Evolutionary conservation across 1,140 invertebrate species (phyloP).

Genomic region (Bilobella aurantiaca): DNA sequence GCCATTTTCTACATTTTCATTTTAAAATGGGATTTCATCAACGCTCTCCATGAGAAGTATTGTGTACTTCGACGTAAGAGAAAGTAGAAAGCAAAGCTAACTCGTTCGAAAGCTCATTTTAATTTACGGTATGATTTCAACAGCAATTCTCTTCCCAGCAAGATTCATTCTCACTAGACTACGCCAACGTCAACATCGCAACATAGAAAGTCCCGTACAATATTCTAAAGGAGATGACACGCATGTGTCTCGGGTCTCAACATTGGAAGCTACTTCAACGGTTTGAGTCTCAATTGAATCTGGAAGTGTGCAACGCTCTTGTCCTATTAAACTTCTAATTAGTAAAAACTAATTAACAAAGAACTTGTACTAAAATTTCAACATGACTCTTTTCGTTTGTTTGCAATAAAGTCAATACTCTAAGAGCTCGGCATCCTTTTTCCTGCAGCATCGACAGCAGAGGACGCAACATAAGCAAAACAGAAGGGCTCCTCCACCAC

Average conservation of each 20-base stretch:
- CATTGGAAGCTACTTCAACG: too few relatives aligned
- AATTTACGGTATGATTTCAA: background rate
- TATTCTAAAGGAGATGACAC: too few relatives aligned
- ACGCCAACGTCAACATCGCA: too few relatives aligned
- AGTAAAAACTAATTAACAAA: too few relatives aligned
- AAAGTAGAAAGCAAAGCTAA: background rate
- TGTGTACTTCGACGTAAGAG: background rate
- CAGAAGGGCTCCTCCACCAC: slow-evolving; percentile 19
- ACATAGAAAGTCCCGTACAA: too few relatives aligned
- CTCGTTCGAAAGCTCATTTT: background rate
- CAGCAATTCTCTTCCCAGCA: background rate
- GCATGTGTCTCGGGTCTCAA: too few relatives aligned
- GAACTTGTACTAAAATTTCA: too few relatives aligned
- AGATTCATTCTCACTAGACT: background rate
- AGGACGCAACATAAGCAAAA: slow-evolving; percentile 29
- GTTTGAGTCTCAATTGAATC: too few relatives aligned
- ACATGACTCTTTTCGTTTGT: background rate
- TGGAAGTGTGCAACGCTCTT: too few relatives aligned
- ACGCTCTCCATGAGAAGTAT: background rate
- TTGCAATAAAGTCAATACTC: background rate
- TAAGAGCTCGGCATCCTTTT: slow-evolving; percentile 11
- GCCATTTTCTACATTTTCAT: background rate
- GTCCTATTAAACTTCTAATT: too few relatives aligned
- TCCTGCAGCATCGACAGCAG: slow-evolving; percentile 27
- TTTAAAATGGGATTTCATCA: background rate